These are phyloP conservation scores for Rhynchomys soricoides DNA, from an alignment of 2,113 vertebrate genomes.

Conservation along the genomic window DNA sequence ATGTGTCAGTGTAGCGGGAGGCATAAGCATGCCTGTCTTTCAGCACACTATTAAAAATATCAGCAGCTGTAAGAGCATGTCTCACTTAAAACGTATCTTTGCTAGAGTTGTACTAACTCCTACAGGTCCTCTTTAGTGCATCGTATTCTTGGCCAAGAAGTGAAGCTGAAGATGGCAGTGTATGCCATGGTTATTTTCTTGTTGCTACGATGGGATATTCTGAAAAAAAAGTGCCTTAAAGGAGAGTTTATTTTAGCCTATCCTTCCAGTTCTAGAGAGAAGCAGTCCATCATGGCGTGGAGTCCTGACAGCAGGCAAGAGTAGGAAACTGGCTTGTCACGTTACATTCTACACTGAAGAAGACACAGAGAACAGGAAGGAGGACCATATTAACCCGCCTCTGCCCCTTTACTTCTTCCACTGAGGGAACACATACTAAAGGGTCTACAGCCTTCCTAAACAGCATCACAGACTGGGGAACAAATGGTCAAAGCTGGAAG, in stretches of 20 bases:
- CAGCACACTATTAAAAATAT: not conserved
- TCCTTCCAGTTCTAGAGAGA: not conserved
- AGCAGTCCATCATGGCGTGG: not conserved
- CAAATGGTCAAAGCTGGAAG: not conserved
- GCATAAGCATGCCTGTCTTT: not conserved
- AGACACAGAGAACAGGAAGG: not conserved
- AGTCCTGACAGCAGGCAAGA: no score
- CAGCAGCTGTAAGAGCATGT: not conserved
- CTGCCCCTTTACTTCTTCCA: not conserved
- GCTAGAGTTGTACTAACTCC: not conserved
- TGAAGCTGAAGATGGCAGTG: not conserved
- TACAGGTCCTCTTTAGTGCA: not conserved
- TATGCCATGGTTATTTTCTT: not conserved
- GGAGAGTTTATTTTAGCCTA: not conserved
- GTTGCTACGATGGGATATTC: no score
- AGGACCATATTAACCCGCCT: not conserved
- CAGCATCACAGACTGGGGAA: not conserved
- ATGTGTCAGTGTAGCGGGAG: not conserved
- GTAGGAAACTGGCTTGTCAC: no score
- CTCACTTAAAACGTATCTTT: not conserved
- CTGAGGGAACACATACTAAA: not conserved
- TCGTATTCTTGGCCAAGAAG: not conserved
- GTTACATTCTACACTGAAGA: not conserved
- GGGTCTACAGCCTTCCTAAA: not conserved
- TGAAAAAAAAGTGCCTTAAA: not conserved